phyloP scores from a whole-genome alignment of 2,113 vertebrate species.

The Hydrolagus affinis region DNA sequence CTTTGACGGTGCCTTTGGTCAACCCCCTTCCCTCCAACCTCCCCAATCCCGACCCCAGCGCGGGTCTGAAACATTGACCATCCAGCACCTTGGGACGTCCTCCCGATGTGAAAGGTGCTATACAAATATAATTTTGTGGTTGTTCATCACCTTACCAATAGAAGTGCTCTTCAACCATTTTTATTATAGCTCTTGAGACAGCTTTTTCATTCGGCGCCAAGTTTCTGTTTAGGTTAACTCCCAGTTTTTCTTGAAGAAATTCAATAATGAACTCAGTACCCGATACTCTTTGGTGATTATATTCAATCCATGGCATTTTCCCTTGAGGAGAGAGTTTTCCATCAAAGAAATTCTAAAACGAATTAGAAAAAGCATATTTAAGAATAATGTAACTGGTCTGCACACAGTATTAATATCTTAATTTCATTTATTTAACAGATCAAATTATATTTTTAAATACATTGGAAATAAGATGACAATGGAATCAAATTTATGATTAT shows the following conservation, averaged over 20 bases:
- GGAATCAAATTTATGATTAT: neutral
- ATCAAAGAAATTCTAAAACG: slow-evolving; percentile 86
- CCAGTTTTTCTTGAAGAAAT: slow-evolving; percentile 93
- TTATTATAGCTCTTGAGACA: slow-evolving; percentile 77
- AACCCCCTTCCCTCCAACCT: too few species aligned
- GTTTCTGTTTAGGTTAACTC: slow-evolving; percentile 81
- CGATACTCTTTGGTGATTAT: slow-evolving; percentile 83
- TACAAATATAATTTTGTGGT: too few species aligned
- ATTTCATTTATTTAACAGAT: too few species aligned
- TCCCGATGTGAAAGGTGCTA: too few species aligned
- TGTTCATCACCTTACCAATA: slow-evolving; percentile 79
- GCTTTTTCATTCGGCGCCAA: slow-evolving; percentile 79
- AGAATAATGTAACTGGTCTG: neutral
- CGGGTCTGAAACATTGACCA: too few species aligned
- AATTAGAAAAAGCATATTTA: neutral
- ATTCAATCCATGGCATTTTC: slow-evolving; percentile 98
- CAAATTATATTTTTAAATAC: neutral
- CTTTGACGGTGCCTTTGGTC: too few species aligned
- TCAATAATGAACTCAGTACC: slow-evolving; percentile 94
- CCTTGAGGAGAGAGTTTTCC: slow-evolving; percentile 92
- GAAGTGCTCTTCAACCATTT: slow-evolving; percentile 93
- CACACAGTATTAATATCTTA: neutral
- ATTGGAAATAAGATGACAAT: neutral
- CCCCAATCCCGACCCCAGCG: too few species aligned
- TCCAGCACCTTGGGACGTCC: too few species aligned